A percentile compares a stretch with the other conserved stretches of the same genome.
Conservation (phyloP, 2,888 invertebrate species). For the Agrochola circellaris region DNA sequence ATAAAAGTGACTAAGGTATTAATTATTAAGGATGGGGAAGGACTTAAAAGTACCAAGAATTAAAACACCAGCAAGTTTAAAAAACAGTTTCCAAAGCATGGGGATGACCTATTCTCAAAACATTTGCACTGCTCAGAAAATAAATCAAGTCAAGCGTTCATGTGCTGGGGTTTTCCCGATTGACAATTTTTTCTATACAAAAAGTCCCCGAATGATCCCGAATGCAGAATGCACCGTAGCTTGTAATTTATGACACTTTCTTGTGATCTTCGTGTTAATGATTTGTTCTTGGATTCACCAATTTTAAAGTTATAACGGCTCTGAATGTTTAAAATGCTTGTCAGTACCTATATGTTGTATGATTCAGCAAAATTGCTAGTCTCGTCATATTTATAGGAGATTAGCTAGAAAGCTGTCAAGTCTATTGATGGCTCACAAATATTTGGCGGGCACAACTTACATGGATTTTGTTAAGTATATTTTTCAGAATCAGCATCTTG, state of each 20-base stretch:
- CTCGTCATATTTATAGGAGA: not conserved
- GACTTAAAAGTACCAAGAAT: not conserved
- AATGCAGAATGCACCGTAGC: slow-evolving; percentile 2
- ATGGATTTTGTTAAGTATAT: not conserved
- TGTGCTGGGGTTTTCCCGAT: slow-evolving; percentile 10
- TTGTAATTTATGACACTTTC: slow-evolving; percentile 38
- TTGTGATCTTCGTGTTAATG: slow-evolving; percentile 3
- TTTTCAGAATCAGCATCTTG: not conserved
- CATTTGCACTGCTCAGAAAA: not conserved
- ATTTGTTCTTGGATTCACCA: not conserved
- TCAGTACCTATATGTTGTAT: not conserved
- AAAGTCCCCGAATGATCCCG: not conserved
- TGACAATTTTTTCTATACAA: not conserved
- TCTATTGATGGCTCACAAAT: not conserved
- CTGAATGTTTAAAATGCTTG: no score
- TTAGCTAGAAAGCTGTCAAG: not conserved
- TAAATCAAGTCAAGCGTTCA: not conserved
- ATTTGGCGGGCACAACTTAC: no score
- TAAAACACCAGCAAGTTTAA: not conserved
- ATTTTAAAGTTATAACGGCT: not conserved
- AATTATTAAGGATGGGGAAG: not conserved
- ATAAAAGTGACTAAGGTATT: no score
- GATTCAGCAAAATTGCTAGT: slow-evolving; percentile 5
- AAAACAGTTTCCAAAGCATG: not conserved
- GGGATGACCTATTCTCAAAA: not conserved